Base-by-base conservation (phyloP, 2,888 invertebrate species). In the Digitonthophagus gazella region DNA sequence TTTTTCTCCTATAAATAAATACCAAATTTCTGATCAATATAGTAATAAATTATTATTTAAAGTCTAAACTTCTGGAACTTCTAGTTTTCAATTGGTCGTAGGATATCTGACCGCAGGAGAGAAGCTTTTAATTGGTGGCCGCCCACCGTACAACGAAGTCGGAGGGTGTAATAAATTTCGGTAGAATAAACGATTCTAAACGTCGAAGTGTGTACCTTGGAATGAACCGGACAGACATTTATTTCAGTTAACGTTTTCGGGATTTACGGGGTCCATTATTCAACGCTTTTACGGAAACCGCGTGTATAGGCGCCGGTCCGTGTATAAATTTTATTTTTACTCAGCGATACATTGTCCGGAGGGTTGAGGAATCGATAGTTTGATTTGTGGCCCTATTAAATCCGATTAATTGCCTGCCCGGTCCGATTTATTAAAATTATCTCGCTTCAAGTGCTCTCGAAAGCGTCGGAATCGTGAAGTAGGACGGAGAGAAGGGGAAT, bases 231-330 rank as follows among this genome's bases (percentile, higher is more conserved):
- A 61, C 20, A 61, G 61, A 61, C 61, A 61, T 61, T 61, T 61
- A 61, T 61, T 61, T 61, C 61, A 61, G 61, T 61, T 61, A 61
- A 61, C 61, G 61, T 18, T 61, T 15, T 20, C 20, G 20, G 19
- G 18, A 61, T 61, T 61, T 61, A 61, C 20, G 18, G 61, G n/a
- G 61, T n/a, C 61, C 61, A 61, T 61, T 61, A 61, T 61, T 61
- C 61, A 61, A 44, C 11, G 28, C 28, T 44, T 44, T 44, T 44
- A 44, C 28, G 8, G 28, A 44, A 44, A 44, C 6, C 28, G 28
- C 11, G 28, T 44, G 11, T 44, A 44, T 44, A 44, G 28, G 28
- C 28, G 28, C 28, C 11, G 11, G 6, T 44, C 61, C n/a, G 61
- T 19, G 57, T 16, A 19, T 61, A 19, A 18, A 19, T 18, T 61